Base-by-base conservation (phyloP, 1,140 invertebrate species). In the Rhopalosiphum maidis region DNA sequence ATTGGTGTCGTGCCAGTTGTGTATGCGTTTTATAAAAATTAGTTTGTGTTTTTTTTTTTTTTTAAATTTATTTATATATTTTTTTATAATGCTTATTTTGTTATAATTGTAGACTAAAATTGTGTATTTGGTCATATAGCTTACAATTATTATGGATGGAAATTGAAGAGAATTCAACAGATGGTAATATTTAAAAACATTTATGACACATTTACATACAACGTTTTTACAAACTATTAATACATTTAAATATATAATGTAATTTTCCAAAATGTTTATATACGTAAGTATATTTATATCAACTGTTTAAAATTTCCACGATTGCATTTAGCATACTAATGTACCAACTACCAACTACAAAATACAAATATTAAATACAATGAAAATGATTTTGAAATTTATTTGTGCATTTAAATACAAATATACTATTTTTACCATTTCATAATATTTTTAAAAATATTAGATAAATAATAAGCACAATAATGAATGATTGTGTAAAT, bases 1-100 rank as follows among this genome's bases (percentile, higher is more conserved):
- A 91, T 83, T 92, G 46, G 90, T 92, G 43, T 35, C 37, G 43
- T 48, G 90, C 43, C 90, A 92, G 51, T 92, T n/a, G 43, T 54
- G 30, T n/a, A 46, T 77, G 41, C 21, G 35, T 91, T 91, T 68
- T 48, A 15, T 90, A 55, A 60, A 60, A 90, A 60, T 41, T 41
- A 60, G 88, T 90, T 60, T 23, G 8, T 0, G n/a, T 21, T 22
- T 21, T 21, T 23, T 21, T 22, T 21, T 21, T 23, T 85, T 25
- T 30, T 46, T 21, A 25, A 43, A 43, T 43, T 85, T 43, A 25
- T 85, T 35, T 83, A 22, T 83, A 85, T 25, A 8, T 23, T 30
- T 46, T 43, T 86, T 86, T 43, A 23, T 2, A 30, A 86, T 3
- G 8, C 25, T 86, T 86, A 41, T 85, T 86, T 46, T 43, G 1